phyloP scores from a whole-genome alignment of 1,140 invertebrate species.

The Drosophila biarmipes region DNA sequence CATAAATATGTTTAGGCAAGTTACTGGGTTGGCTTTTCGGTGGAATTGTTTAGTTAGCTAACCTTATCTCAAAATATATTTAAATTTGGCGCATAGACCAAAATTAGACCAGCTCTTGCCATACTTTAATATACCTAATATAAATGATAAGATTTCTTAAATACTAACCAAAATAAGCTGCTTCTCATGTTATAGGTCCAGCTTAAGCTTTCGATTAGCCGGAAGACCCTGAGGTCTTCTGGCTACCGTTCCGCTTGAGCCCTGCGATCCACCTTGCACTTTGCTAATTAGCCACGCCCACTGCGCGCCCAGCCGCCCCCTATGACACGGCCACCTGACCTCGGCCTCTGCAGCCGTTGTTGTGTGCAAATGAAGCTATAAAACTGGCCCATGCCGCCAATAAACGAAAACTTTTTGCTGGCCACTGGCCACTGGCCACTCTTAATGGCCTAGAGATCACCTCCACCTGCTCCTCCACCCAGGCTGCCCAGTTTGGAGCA shows the following conservation, averaged over 20 bases:
- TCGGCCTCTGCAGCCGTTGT: constrained; percentile 33
- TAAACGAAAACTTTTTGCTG: constrained; percentile 66
- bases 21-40: not conserved
- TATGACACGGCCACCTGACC: constrained; percentile 16
- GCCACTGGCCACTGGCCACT: constrained; percentile 52
- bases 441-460: constrained; percentile 67
- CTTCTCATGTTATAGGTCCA: not conserved
- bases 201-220: not conserved
- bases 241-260: constrained; percentile 17
- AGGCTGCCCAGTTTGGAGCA: constrained; percentile 2
- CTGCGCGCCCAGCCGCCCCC: not conserved
- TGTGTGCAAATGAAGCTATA: constrained; percentile 74
- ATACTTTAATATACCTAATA: too few species aligned
- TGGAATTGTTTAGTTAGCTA: not conserved
- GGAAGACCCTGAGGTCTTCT: constrained; percentile 7
- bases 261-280: constrained; percentile 24
- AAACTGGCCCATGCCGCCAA: constrained; percentile 67
- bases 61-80: not conserved
- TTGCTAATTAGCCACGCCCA: constrained; percentile 18
- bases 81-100: not conserved
- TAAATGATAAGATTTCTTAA: not conserved
- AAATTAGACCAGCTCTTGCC: too few species aligned
- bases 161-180: not conserved
- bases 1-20: too few species aligned
- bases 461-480: not conserved